phyloP scores from a whole-genome alignment of 2,888 invertebrate genomes.

The Camponotus fellah region DNA sequence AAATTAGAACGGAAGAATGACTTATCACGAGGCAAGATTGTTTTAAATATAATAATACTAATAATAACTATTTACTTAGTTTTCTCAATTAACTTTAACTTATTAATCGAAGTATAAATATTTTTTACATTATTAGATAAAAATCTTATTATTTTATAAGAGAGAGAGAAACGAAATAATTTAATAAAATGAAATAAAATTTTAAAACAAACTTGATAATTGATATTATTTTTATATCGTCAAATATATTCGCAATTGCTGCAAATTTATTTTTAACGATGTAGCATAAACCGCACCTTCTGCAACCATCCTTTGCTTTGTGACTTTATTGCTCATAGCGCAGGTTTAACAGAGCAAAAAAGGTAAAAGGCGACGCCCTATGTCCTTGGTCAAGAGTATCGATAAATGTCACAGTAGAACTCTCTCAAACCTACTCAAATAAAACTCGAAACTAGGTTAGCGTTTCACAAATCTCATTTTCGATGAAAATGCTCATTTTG shows the following conservation, averaged over 20 bases:
- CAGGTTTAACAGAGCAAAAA: slow-evolving; percentile 59
- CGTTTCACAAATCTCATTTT: slow-evolving; percentile 52
- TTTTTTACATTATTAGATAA: slow-evolving; percentile 2
- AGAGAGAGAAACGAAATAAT: neutral
- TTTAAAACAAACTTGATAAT: neutral
- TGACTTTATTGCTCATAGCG: slow-evolving; percentile 60
- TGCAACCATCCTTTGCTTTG: slow-evolving; percentile 37
- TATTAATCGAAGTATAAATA: neutral
- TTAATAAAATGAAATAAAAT: neutral
- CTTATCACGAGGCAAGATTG: slow-evolving; percentile 19
- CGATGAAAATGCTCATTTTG: slow-evolving; percentile 61
- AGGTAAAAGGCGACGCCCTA: slow-evolving; percentile 69
- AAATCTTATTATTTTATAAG: neutral
- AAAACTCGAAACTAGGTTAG: slow-evolving; percentile 73
- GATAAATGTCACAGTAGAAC: slow-evolving; percentile 69
- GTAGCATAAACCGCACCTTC: slow-evolving; percentile 56
- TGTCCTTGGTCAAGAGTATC: slow-evolving; percentile 66
- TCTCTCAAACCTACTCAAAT: slow-evolving; percentile 67
- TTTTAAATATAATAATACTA: slow-evolving; percentile 42
- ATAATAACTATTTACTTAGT: slow-evolving; percentile 30
- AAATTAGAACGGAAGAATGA: slow-evolving; percentile 48
- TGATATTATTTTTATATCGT: neutral
- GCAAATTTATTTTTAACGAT: slow-evolving; percentile 43
- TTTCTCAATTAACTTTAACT: slow-evolving; percentile 17
- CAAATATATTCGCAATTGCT: slow-evolving; percentile 7